Base-by-base conservation (phyloP, 2,888 invertebrate species). In the Dermolepida albohirtum region DNA sequence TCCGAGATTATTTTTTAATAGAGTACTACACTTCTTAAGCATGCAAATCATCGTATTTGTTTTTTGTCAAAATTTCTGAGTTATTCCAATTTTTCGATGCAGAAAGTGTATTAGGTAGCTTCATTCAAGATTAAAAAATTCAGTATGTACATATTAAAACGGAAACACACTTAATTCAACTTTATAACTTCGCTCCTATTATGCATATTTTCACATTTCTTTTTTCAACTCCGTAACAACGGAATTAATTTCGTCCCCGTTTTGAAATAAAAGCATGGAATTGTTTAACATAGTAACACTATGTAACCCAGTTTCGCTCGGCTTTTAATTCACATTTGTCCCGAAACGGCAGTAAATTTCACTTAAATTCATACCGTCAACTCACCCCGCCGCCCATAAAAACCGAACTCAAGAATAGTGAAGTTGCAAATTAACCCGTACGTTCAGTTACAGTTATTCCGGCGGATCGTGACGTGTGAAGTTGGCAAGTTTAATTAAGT, bases 401-500 rank as follows among this genome's bases (percentile, higher is more conserved):
- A 59, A 59, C 59, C 44, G 29, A 59, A 59, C 47, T 59, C 59
- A 59, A 59, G 59, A 59, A 59, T 59, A 44, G 59, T 59, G 44
- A 29, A 59, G 59, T 47, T 59, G 47, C 59, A 59, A 59, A 59
- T 59, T 59, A 59, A 59, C 59, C 59, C 44, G 44, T 44, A 59
- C 44, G 57, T 44, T 44, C 44, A 29, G 22, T 57, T 57, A n/a
- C 57, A 43, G 59, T 59, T 59, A 43, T 59, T 59, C 44, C 59
- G 11, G 44, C 12, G 52, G 29, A 64, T 51, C 55, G 66, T 70
- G 67, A 71, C 69, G 67, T 70, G 64, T 47, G 66, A 69, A 72
- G 71, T 74, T 75, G 63, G 64, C 64, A 75, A 72, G 73, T 74
- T 74, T 75, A 75, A 76, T 76, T 75, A 75, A 74, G 74, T 73